Conservation (phyloP, 2,797 vertebrate genomes). For the Hafferia zeledoni region DNA sequence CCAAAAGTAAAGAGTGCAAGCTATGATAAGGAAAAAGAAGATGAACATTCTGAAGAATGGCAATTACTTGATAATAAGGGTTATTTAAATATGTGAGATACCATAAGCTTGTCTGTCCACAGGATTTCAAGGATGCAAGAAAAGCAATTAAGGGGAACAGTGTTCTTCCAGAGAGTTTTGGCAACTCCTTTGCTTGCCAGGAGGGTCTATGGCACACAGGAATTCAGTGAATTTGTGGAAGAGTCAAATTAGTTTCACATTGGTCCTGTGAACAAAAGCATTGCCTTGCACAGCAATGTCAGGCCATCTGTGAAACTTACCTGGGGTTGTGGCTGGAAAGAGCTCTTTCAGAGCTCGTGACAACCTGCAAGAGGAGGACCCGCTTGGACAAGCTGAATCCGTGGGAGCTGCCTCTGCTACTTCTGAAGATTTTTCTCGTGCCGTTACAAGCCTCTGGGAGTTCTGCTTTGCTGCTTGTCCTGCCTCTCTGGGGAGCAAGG, state of each 20-base stretch:
- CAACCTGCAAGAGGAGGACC: neutral
- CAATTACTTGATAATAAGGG: conserved; percentile 33
- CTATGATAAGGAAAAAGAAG: conserved; percentile 38
- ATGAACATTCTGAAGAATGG: conserved; percentile 23
- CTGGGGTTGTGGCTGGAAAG: neutral
- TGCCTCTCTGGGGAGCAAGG: neutral
- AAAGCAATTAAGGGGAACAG: conserved; percentile 5
- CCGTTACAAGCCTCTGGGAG: neutral
- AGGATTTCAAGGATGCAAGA: neutral
- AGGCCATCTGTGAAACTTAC: neutral
- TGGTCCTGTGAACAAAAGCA: neutral
- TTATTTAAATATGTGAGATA: conserved; percentile 31
- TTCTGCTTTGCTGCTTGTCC: neutral
- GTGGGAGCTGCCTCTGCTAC: neutral
- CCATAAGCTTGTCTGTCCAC: neutral
- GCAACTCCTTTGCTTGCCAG: conserved; percentile 1
- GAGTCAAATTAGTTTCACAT: neutral
- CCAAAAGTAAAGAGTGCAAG: conserved; percentile 34
- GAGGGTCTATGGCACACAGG: neutral
- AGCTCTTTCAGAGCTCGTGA: neutral
- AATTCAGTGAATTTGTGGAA: neutral
- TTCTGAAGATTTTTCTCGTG: neutral
- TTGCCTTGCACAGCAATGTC: neutral
- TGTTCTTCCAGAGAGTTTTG: conserved; percentile 1
- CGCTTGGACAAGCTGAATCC: fast-evolving